Conservation (phyloP, 1,140 invertebrate species). For the Cephus cinctus region DNA sequence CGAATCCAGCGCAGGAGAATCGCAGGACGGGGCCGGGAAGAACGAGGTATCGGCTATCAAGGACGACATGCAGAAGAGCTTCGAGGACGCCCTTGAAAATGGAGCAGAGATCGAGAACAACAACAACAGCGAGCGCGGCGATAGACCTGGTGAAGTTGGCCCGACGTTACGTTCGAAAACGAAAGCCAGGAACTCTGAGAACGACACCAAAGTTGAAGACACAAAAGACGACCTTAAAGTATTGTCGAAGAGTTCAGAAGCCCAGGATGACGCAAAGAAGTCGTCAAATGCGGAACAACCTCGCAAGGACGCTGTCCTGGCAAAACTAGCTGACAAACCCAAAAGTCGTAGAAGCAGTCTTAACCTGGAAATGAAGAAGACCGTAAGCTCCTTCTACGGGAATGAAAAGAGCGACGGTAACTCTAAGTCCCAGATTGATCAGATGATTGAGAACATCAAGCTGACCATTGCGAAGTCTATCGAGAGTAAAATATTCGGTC, state of each 20-base stretch:
- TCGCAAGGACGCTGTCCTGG: slow-evolving; percentile 38
- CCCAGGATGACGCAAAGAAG: slow-evolving; percentile 24
- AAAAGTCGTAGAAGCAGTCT: slow-evolving; percentile 45
- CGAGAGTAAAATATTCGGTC: slow-evolving; percentile 43
- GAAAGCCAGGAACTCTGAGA: slow-evolving; percentile 42
- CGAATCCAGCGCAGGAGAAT: slow-evolving; percentile 51
- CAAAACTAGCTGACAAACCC: slow-evolving; percentile 36
- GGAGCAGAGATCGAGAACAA: slow-evolving; percentile 37
- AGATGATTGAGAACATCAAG: slow-evolving; percentile 52
- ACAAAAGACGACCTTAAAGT: slow-evolving; percentile 13
- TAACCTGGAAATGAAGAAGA: slow-evolving; percentile 49
- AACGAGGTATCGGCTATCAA: slow-evolving; percentile 34
- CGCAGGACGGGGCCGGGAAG: slow-evolving; percentile 17
- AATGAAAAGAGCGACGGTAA: slow-evolving; percentile 35
- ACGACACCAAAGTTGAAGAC: slow-evolving; percentile 26
- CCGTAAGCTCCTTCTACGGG: slow-evolving; percentile 36
- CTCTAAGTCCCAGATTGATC: slow-evolving; percentile 45
- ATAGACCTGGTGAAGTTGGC: slow-evolving; percentile 32
- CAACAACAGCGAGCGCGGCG: slow-evolving; percentile 41
- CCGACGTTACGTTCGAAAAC: slow-evolving; percentile 50
- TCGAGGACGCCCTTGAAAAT: slow-evolving; percentile 45
- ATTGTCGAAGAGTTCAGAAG: slow-evolving; percentile 8
- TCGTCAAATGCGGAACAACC: slow-evolving; percentile 24
- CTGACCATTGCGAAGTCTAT: slow-evolving; percentile 48
- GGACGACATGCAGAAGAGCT: slow-evolving; percentile 47